These are phyloP conservation scores for Ceyx margarethae DNA, from an alignment of 2,113 vertebrate genomes.

Conservation along the genomic window DNA sequence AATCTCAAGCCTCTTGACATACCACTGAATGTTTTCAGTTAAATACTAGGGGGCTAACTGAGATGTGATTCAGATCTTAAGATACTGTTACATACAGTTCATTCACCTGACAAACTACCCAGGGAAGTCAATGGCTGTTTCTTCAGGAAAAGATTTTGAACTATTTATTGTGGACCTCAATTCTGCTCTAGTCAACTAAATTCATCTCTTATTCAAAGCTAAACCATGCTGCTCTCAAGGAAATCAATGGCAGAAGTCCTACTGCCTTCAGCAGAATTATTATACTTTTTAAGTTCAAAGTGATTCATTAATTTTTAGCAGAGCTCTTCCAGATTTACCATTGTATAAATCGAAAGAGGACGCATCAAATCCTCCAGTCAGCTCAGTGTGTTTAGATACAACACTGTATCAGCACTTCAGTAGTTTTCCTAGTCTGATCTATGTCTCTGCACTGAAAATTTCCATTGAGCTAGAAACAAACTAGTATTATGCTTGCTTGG, in stretches of 20 bases:
- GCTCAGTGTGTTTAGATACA: neutral
- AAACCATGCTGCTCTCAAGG: neutral
- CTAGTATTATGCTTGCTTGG: neutral
- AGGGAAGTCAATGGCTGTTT: neutral
- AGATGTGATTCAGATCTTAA: neutral
- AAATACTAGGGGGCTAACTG: neutral
- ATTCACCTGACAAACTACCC: neutral
- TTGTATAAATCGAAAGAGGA: neutral
- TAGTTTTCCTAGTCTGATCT: neutral
- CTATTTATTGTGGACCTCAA: neutral
- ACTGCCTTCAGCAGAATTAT: neutral
- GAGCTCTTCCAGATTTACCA: neutral
- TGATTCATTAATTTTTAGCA: neutral
- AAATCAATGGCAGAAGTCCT: neutral
- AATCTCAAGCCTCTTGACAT: neutral
- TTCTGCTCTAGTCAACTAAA: neutral
- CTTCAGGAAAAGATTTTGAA: neutral
- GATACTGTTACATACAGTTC: neutral
- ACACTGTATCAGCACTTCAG: neutral
- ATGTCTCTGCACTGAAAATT: neutral
- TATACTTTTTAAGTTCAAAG: neutral
- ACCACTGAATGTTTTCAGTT: neutral
- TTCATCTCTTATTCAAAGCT: neutral
- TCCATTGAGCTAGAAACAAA: neutral
- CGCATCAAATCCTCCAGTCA: neutral